Evolutionary conservation across 2,888 invertebrate genomes (phyloP).

Genomic region (Synanthedon vespiformis): DNA sequence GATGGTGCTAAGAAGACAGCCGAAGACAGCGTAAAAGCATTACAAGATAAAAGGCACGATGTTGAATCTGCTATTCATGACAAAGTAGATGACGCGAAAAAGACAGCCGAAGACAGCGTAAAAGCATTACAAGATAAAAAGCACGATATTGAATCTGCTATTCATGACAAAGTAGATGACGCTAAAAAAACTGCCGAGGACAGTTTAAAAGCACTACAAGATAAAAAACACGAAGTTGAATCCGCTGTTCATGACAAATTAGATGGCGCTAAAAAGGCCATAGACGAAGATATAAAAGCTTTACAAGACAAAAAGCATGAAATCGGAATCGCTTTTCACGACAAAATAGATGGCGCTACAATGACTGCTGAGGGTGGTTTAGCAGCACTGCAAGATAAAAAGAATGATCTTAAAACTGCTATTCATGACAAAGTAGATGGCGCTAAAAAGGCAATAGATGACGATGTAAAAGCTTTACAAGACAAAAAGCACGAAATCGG

Average conservation of each 20-base stretch:
- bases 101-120: slow-evolving; percentile 9
- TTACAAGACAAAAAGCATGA: slow-evolving; percentile 15
- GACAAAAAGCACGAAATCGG: slow-evolving; percentile 11
- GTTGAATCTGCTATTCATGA: slow-evolving; percentile 19
- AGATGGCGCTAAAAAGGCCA: slow-evolving; percentile 44
- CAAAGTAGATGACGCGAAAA: slow-evolving; percentile 13
- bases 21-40: slow-evolving; percentile 13
- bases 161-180: slow-evolving; percentile 13
- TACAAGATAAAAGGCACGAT: slow-evolving; percentile 12
- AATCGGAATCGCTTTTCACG: slow-evolving; percentile 6
- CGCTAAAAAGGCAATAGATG: slow-evolving; percentile 9
- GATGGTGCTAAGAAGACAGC: slow-evolving; percentile 17
- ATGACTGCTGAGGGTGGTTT: slow-evolving; percentile 48
- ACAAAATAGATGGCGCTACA: slow-evolving; percentile 30
- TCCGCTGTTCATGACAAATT: slow-evolving; percentile 8
- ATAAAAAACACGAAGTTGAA: slow-evolving; percentile 13
- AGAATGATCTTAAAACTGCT: slow-evolving; percentile 28
- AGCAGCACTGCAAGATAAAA: slow-evolving; percentile 25
- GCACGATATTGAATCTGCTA: slow-evolving; percentile 8
- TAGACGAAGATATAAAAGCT: slow-evolving; percentile 1
- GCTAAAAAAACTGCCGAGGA: slow-evolving; percentile 16
- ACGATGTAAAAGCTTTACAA: slow-evolving; percentile 12
- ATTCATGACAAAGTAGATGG: slow-evolving; percentile 19
- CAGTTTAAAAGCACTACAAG: slow-evolving; percentile 18
- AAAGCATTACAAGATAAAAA: slow-evolving; percentile 12